Conservation (phyloP, 1,140 invertebrate genomes). For the Callitettix versicolor region DNA sequence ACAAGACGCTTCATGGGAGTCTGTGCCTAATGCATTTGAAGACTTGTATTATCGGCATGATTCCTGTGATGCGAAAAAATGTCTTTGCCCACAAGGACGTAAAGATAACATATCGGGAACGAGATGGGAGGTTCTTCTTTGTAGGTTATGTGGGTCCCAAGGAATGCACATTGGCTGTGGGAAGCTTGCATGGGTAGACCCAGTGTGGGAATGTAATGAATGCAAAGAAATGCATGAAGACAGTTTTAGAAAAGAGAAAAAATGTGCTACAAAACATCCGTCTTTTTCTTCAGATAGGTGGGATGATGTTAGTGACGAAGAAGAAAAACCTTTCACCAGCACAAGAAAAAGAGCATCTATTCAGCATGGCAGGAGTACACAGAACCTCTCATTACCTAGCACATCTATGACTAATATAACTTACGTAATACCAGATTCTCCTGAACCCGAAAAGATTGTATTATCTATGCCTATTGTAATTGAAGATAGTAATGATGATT, state of each 20-base stretch:
- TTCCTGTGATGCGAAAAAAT: constrained; percentile 42
- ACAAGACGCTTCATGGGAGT: constrained; percentile 62
- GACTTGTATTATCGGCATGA: constrained; percentile 46
- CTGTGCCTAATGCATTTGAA: constrained; percentile 49
- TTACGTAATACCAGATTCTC: background rate
- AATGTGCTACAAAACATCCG: too few species aligned
- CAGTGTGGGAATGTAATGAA: too few species aligned
- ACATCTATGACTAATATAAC: background rate
- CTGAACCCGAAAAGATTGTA: background rate
- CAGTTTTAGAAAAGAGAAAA: too few species aligned
- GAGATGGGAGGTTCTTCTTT: constrained; percentile 43
- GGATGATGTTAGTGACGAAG: background rate
- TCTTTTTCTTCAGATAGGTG: too few species aligned
- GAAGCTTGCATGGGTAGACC: constrained; percentile 31
- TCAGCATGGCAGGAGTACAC: background rate
- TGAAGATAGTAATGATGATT: background rate
- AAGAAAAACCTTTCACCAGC: background rate
- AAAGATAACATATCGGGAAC: constrained; percentile 36
- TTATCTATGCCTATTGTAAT: too few species aligned
- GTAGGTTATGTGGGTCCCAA: constrained; percentile 44
- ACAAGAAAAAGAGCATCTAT: too few species aligned
- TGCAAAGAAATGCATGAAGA: too few species aligned
- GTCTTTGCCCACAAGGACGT: constrained; percentile 45
- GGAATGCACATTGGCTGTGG: constrained; percentile 40
- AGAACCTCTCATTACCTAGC: background rate